Base-by-base conservation (phyloP, 2,888 invertebrate species). In the Colletes collaris region DNA sequence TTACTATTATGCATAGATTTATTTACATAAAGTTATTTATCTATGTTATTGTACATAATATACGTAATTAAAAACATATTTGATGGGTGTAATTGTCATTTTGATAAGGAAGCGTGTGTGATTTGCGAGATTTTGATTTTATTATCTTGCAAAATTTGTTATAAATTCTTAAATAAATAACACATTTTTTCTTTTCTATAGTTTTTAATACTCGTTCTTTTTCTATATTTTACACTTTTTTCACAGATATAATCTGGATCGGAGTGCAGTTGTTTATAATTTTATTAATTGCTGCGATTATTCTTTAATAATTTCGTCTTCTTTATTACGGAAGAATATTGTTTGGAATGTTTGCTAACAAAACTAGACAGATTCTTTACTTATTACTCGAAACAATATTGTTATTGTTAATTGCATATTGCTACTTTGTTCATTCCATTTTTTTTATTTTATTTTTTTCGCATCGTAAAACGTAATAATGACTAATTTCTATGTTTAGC, bases 41-140 rank as follows among this genome's bases (percentile, higher is more conserved):
- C 82, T 84, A 84, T 86, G 85, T 87, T 89, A 82, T 84, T 88
- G 85, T 89, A 88, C 84, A 88, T 89, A 89, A 75, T 77, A 79
- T 73, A 77, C 65, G 69, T 78, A 82, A 80, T 81, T 85, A 80
- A 76, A 89, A 78, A 81, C 75, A 79, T 86, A 88, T 87, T 85
- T 86, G 79, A 87, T 86, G 27, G 80, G 85, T 87, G 82, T 77
- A 74, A 75, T 68, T 82, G 79, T 83, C 74, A 76, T 87, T 83
- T 87, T 84, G 68, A 56, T 83, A 71, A 79, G 44, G 46, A 69
- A 77, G 27, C 71, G 58, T 76, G 63, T 73, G 35, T 55, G 40
- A 40, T 78, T 78, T 66, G 62, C 19, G 63, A 83, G 46, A 56
- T 72, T 66, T 70, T 56, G 35, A 55, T 81, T 82, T 37, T 49